These are phyloP conservation scores for Emys orbicularis DNA, from an alignment of 2,797 vertebrate species.

Conservation along the genomic window DNA sequence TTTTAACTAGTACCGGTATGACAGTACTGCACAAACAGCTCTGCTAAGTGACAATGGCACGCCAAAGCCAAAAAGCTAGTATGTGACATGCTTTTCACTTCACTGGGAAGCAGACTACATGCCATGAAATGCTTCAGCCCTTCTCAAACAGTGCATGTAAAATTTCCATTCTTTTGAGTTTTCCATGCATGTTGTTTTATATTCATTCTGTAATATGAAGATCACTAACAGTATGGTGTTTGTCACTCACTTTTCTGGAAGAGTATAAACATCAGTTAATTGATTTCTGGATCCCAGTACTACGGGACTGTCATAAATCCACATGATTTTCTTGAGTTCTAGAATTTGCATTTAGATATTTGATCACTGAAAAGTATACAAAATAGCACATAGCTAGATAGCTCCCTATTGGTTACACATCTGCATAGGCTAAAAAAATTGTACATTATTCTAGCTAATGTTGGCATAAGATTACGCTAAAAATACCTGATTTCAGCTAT, in stretches of 20 bases:
- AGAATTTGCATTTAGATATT: constrained; percentile 19
- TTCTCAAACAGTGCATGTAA: neutral
- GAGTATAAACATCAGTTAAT: neutral
- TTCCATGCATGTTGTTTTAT: neutral
- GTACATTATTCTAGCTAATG: fast-evolving
- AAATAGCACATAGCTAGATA: neutral
- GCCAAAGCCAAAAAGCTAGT: neutral
- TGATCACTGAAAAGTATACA: neutral
- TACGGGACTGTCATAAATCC: neutral
- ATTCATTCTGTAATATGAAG: neutral
- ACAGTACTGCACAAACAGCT: neutral
- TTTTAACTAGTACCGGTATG: neutral
- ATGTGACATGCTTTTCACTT: neutral
- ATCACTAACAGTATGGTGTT: neutral
- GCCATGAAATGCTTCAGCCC: neutral
- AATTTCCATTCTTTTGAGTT: neutral
- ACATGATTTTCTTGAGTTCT: neutral
- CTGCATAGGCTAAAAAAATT: neutral
- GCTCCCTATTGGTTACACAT: neutral
- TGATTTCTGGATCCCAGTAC: constrained; percentile 32
- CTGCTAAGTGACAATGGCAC: neutral
- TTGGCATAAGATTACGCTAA: neutral
- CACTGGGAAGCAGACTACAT: neutral
- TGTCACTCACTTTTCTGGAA: constrained; percentile 9
- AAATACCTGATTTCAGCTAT: neutral